Evolutionary conservation across 2,888 invertebrate species (phyloP).

Genomic region (Microplitis deprimator): DNA sequence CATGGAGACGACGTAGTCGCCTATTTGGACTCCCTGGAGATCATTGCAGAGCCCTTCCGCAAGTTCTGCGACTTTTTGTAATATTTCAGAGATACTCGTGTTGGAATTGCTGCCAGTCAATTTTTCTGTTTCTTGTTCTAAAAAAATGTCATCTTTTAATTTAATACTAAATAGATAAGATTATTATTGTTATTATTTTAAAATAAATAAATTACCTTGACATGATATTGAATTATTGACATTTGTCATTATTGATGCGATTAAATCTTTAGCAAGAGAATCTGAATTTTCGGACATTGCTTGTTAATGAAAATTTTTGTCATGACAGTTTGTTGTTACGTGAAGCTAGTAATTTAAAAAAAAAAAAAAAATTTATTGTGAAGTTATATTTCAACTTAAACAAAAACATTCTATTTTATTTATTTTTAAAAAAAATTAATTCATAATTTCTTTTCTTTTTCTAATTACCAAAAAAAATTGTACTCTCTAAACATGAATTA

Average conservation of each 20-base stretch:
- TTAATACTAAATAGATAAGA: neutral
- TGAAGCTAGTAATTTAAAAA: conserved; percentile 11
- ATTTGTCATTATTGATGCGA: conserved; percentile 56
- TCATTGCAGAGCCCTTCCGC: conserved; percentile 44
- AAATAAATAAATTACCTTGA: neutral
- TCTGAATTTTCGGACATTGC: conserved; percentile 51
- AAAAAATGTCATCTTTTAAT: neutral
- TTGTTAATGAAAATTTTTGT: neutral
- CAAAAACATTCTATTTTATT: no score
- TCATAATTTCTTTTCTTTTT: no score
- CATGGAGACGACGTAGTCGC: conserved; percentile 50
- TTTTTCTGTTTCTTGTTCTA: neutral
- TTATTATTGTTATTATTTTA: conserved; percentile 32
- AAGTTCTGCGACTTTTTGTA: conserved; percentile 21
- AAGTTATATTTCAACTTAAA: neutral
- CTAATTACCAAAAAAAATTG: no score
- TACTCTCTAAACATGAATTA: no score
- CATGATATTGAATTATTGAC: conserved; percentile 47
- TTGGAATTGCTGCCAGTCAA: neutral
- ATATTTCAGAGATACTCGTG: conserved; percentile 17
- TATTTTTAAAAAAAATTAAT: no score
- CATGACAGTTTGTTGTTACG: conserved; percentile 5
- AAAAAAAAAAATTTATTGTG: conserved; percentile 8
- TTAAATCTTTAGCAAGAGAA: conserved; percentile 55
- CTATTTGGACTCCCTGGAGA: conserved; percentile 57